Percentiles rank a stretch among this genome's conserved stretches.
Evolutionary conservation across 2,113 vertebrate genomes (phyloP).

Genomic region (Pimephales promelas): DNA sequence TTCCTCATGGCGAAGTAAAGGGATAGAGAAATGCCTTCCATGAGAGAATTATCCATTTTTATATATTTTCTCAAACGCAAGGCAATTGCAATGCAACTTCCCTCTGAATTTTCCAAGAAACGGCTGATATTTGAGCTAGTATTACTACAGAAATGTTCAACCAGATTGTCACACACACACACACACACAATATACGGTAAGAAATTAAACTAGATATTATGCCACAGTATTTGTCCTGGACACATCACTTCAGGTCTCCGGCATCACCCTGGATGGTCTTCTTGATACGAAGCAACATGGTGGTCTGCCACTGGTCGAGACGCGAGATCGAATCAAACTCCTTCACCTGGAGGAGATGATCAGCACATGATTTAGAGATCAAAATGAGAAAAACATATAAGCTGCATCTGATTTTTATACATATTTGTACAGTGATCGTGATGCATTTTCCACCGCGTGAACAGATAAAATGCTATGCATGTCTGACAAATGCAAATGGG

Average conservation of each 20-base stretch:
- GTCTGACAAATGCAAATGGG: too few relatives aligned
- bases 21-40: slow-evolving; percentile 27
- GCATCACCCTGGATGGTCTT: slow-evolving; percentile 92
- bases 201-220: slow-evolving; percentile 28
- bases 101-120: slow-evolving; percentile 27
- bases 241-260: slow-evolving; percentile 88
- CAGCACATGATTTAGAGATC: background rate
- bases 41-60: slow-evolving; percentile 38
- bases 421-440: background rate
- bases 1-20: slow-evolving; percentile 40
- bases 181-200: slow-evolving; percentile 14
- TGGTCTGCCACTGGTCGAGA: slow-evolving; percentile 95
- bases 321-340: slow-evolving; percentile 95
- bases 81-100: background rate
- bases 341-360: slow-evolving; percentile 77
- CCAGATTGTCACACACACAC: slow-evolving; percentile 55
- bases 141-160: slow-evolving; percentile 40
- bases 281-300: slow-evolving; percentile 97
- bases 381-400: background rate
- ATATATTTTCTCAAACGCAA: slow-evolving; percentile 35
- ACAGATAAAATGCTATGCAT: too few relatives aligned
- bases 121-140: slow-evolving; percentile 37
- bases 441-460: background rate
- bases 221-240: background rate
- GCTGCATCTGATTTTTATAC: background rate